Percentiles rank a stretch among this genome's conserved stretches.
Conservation (phyloP, 2,797 vertebrate genomes). For the Melanotaenia maccullochi region DNA sequence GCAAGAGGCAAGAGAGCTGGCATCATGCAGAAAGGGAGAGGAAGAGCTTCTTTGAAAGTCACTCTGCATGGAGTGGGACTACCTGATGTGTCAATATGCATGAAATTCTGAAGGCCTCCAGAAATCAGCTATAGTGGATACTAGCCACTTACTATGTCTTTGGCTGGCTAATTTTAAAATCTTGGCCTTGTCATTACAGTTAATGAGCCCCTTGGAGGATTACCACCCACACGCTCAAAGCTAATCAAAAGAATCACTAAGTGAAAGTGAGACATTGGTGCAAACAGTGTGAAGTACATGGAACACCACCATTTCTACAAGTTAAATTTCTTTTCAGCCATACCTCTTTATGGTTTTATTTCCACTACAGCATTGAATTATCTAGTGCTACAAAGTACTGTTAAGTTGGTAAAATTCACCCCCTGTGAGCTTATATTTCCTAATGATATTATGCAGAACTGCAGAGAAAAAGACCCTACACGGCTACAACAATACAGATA, state of each 20-base stretch:
- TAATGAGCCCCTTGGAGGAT: conserved; percentile 79
- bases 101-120: conserved; percentile 47
- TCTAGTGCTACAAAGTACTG: conserved; percentile 48
- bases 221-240: conserved; percentile 63
- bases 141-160: conserved; percentile 49
- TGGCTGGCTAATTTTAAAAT: conserved; percentile 61
- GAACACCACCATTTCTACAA: conserved; percentile 23
- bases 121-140: conserved; percentile 32
- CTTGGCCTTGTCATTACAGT: conserved; percentile 66
- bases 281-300: conserved; percentile 46
- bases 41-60: conserved; percentile 32
- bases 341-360: conserved; percentile 38
- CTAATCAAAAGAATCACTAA: conserved; percentile 73
- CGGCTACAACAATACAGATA: conserved; percentile 31
- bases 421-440: conserved; percentile 40
- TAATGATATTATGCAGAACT: conserved; percentile 48
- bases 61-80: conserved; percentile 25
- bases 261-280: conserved; percentile 45
- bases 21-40: conserved; percentile 32
- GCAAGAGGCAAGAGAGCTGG: conserved; percentile 26
- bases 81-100: conserved; percentile 54
- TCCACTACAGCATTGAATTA: conserved; percentile 42
- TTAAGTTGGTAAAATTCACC: conserved; percentile 52
- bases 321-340: conserved; percentile 13
- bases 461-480: conserved; percentile 37